Evolutionary conservation across 2,113 vertebrate genomes (phyloP).

Genomic region (Oophaga pumilio): DNA sequence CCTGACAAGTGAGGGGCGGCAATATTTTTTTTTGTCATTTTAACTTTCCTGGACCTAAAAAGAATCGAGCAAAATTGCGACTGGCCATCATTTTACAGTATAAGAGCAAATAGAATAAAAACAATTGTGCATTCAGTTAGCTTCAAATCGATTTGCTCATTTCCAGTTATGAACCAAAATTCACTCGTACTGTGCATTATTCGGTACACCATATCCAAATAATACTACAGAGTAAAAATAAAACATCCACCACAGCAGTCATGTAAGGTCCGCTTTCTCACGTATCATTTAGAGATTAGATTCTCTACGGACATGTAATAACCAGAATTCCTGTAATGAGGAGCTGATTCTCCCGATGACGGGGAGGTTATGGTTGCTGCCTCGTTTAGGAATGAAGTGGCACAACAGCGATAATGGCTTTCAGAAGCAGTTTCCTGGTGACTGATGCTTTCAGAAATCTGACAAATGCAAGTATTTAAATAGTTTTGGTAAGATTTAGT

Average conservation of each 20-base stretch:
- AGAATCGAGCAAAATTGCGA: too few species aligned
- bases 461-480: conserved; percentile 47
- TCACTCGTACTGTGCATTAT: not conserved
- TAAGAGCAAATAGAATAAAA: too few species aligned
- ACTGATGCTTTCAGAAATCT: conserved; percentile 36
- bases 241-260: not conserved
- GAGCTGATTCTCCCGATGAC: not conserved
- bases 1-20: too few species aligned
- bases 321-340: not conserved
- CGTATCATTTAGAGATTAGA: not conserved
- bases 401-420: conserved; percentile 24
- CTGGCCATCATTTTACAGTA: too few species aligned
- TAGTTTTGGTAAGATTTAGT: conserved; percentile 47
- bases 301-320: not conserved
- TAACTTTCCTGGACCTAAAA: too few species aligned
- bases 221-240: not conserved
- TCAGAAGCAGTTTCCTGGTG: conserved; percentile 37
- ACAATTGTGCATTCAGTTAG: too few species aligned
- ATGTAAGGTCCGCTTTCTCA: not conserved
- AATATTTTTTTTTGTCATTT: too few species aligned
- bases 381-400: conserved; percentile 19
- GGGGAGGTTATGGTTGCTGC: conserved; percentile 20
- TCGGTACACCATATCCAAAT: not conserved
- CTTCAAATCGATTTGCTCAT: too few species aligned
- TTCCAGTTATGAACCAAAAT: not conserved